Evolutionary conservation across 2,888 invertebrate species (phyloP), one percentile per base, ranked within the genome.

Genomic region (Cataglyphis rosenhaueri): DNA sequence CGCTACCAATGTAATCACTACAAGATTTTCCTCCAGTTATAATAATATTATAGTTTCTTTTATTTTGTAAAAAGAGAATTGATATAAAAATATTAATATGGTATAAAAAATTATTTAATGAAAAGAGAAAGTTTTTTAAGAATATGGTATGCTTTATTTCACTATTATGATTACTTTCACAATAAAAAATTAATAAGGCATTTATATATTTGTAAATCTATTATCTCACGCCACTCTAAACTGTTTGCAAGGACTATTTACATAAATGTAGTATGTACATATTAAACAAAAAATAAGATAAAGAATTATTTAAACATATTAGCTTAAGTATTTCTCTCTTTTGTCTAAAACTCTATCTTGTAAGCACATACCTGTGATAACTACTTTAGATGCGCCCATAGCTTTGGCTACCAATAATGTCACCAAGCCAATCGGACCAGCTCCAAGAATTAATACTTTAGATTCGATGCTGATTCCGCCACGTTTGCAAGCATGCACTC

Each of bases 401-500:
- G 98, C 97, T 94, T 97, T 97, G 4, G 98, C 98, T 0, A 97
- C 96, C 65, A 98, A 94, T 89, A 98, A 93, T 61, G 96, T 97
- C 21, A 98, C 97, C 44, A 98, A 95, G 8, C 99, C 98, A 89
- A 99, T 98, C 6, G 99, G 98, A 3, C 98, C 98, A 1, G 98
- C 97, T 21, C 98, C 98, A 74, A 97, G 95, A 90, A 98, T 96
- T 35, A 98, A 95, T 73, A 98, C 97, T 1, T 95, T 95, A 52
- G 96, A 96, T 0, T 97, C 98, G 0, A 97, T 95, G 0, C 95
- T 95, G 18, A 99, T 96, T 2, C 96, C 96, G 10, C 97, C 99
- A 87, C 98, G 96, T 76, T 97, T 96, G 91, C 99, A 99, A 76
- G 99, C 98, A 95, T 99, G 98, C 0, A 99, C 98, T 9, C 97